A percentile compares a stretch with the other conserved stretches of the same genome.
These are phyloP conservation scores for Phrixothrix hirtus DNA, from an alignment of 2,888 invertebrate genomes.

Conservation along the genomic window DNA sequence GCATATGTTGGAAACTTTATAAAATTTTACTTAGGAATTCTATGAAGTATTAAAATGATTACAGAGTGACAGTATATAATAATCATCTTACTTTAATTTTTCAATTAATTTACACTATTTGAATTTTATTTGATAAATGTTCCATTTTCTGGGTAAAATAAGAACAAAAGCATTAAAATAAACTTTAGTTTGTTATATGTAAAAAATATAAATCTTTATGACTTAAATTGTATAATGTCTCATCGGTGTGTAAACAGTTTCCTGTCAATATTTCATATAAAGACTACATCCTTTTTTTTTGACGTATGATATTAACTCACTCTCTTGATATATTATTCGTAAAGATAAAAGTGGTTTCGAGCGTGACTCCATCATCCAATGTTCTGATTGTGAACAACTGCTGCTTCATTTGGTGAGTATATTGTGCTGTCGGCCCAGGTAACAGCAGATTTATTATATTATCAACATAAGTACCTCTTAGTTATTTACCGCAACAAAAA, in stretches of 20 bases:
- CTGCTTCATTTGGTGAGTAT: constrained; percentile 33
- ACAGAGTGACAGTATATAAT: too few species aligned
- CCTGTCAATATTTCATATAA: constrained; percentile 9
- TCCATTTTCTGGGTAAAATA: too few species aligned
- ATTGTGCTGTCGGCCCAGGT: constrained; percentile 21
- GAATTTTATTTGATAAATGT: too few species aligned
- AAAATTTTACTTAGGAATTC: too few species aligned
- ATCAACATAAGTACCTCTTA: constrained; percentile 7
- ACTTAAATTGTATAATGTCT: not conserved
- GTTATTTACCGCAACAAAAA: constrained; percentile 4
- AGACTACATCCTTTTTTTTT: constrained; percentile 14
- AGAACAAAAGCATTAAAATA: too few species aligned
- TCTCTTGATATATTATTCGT: constrained; percentile 57
- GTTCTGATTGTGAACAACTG: constrained; percentile 34
- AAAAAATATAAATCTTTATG: constrained; percentile 1
- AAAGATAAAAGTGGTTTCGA: constrained; percentile 54
- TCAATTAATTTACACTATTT: too few species aligned
- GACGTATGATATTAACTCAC: constrained; percentile 57
- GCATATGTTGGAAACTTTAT: too few species aligned
- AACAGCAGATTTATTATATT: constrained; percentile 22
- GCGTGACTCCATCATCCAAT: constrained; percentile 39
- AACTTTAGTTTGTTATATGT: too few species aligned
- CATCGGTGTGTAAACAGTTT: not conserved
- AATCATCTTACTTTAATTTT: too few species aligned
- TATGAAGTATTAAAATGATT: too few species aligned